These are phyloP conservation scores for Poecilia latipinna DNA, from an alignment of 2,113 vertebrate species.

Conservation along the genomic window DNA sequence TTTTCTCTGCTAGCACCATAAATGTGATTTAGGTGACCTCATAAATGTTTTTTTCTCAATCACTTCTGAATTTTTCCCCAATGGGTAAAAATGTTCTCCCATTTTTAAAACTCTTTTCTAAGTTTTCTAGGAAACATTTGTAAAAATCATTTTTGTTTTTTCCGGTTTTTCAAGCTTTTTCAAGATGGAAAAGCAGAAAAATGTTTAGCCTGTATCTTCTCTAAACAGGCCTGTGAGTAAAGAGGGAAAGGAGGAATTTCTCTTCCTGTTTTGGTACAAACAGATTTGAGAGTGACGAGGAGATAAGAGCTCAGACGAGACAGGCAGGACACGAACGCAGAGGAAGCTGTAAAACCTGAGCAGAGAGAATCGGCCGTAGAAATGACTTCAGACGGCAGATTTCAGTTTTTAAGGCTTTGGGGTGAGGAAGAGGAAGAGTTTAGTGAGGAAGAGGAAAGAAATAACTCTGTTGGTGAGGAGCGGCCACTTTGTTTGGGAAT, in stretches of 20 bases:
- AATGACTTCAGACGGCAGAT: conserved; percentile 61
- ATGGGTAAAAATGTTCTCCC: neutral
- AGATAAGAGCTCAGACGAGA: conserved; percentile 31
- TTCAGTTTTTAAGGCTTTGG: conserved; percentile 79
- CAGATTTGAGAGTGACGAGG: conserved; percentile 52
- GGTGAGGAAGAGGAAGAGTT: conserved; percentile 37
- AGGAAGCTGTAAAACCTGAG: neutral
- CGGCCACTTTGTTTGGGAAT: conserved; percentile 19
- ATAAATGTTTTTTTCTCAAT: conserved; percentile 5
- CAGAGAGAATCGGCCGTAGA: neutral
- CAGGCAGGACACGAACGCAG: neutral
- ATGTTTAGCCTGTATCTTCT: neutral
- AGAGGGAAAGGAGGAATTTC: conserved; percentile 9
- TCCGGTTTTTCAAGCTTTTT: neutral
- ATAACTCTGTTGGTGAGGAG: conserved; percentile 23
- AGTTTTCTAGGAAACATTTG: neutral
- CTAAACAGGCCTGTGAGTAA: neutral
- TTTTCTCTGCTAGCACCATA: conserved; percentile 18
- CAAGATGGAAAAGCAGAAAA: neutral
- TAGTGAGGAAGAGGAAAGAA: conserved; percentile 23
- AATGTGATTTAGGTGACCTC: conserved; percentile 22
- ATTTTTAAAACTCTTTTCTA: neutral
- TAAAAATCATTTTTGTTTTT: neutral
- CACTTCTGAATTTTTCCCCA: neutral
- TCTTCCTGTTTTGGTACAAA: conserved; percentile 72